Base-by-base conservation (phyloP, 2,888 invertebrate species). In the Thysanoteuthis rhombus region DNA sequence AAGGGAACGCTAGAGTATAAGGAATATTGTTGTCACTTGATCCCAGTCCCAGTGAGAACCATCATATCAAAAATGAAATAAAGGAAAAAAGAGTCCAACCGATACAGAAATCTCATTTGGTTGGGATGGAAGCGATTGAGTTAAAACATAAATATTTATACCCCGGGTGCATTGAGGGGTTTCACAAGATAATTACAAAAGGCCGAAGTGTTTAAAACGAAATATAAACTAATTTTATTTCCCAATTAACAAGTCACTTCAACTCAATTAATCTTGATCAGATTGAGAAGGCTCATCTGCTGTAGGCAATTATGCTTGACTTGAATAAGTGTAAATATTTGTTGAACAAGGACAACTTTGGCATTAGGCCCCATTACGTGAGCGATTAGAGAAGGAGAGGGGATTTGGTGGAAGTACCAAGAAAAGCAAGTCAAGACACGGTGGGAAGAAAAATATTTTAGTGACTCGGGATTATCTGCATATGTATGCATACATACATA, bases 401-500 rank as follows among this genome's bases (percentile, higher is more conserved):
- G n/a, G n/a, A 10, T n/a, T 10, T 75, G 5, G 25, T 1, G 0
- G 0, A 8, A 58, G 32, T 32, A 8, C 2, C 0, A 3, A 45
- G 19, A 12, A 45, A 25, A 58, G 75, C 4, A 36, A 75, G 36
- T 1, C 16, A n/a, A n/a, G 75, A 8, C n/a, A 32, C 32, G 0
- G 28, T 3, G n/a, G n/a, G n/a, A 32, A 6, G 12, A 10, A 36
- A 36, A 16, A 75, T 75, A n/a, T n/a, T 75, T 16, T 10, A 4
- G 3, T 75, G 75, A 75, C 12, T 36, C n/a, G n/a, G n/a, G n/a
- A n/a, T n/a, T n/a, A n/a, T n/a, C 8, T 45, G 22, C 22, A 52
- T 1, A 28, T 52, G 4, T 52, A 52, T 52, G 28, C 28, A 52
- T 52, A 52, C 22, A n/a, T n/a, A n/a, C n/a, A n/a, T n/a, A 22